Evolutionary conservation across 2,113 vertebrate genomes (phyloP), one percentile per base, ranked within the genome.

Genomic region (Oceanodroma tethys): DNA sequence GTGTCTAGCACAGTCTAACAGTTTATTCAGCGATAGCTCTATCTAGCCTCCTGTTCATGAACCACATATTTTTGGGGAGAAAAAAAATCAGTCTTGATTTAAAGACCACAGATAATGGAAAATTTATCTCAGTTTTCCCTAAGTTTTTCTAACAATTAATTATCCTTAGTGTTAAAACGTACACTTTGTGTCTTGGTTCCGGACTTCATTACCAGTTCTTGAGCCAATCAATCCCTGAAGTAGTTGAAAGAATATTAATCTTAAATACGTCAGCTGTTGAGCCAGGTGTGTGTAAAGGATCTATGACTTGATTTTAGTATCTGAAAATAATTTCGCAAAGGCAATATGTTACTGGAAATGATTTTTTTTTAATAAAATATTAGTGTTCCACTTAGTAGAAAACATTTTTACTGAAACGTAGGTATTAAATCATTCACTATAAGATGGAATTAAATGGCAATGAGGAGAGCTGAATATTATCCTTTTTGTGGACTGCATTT

Each of bases 381-480:
- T 42, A 65, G 11, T 25, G 74, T 86, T 96, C 60, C 30, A 76
- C n/a, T 81, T 83, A 78, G 47, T 56, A 18, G 47, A 80, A 88
- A 43, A 72, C 3, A 62, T 87, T 95, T 86, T 97, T 92, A 93
- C 32, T 81, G 56, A 83, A 21, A 81, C 78, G 76, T 70, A 93
- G 42, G 26, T 88, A 47, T 25, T 81, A 79, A 96, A 70, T 81
- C 11, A 45, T 84, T 86, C 4, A 0, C 11, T 68, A 5, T 68
- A 75, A 85, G 53, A 60, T 82, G 19, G 34, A 94, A 48, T 95
- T 90, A 89, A 94, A 66, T 67, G 40, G 17, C 62, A 45, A 16
- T 23, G 36, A 94, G 53, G 40, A 88, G 42, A 88, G 4, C 3
- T 70, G 30, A 87, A 45, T 67, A 47, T 73, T 59, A 48, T 59